These are phyloP conservation scores for Antrozous pallidus DNA, from an alignment of 2,797 vertebrate species.

Conservation along the genomic window DNA sequence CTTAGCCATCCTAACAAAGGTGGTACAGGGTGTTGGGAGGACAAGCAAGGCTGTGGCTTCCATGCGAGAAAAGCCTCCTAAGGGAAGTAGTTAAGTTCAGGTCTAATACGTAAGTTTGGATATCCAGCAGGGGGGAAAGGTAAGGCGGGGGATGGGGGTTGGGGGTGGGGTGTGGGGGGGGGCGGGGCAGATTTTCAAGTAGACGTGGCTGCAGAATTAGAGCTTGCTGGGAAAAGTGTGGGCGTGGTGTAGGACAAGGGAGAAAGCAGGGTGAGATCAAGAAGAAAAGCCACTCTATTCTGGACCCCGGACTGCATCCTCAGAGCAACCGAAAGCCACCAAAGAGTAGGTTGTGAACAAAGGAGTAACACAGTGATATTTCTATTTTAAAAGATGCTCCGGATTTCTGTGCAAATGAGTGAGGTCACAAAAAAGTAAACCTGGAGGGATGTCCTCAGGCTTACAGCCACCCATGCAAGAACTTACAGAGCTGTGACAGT, in stretches of 20 bases:
- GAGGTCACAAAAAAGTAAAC: background rate
- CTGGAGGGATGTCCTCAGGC: background rate
- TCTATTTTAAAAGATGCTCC: background rate
- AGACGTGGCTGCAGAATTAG: fast-evolving
- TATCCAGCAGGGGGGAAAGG: background rate
- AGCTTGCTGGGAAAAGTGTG: background rate
- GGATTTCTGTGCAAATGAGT: background rate
- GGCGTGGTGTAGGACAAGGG: fast-evolving
- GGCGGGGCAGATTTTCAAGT: background rate
- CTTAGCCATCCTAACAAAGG: background rate
- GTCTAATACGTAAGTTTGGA: background rate
- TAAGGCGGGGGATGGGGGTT: background rate
- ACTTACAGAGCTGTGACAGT: background rate
- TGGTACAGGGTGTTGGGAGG: background rate
- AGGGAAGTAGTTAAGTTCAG: background rate
- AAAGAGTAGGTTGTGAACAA: background rate
- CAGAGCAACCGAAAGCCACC: background rate
- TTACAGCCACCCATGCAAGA: background rate
- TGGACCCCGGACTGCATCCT: background rate
- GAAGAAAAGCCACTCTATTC: background rate
- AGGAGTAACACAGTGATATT: background rate
- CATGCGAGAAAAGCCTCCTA: background rate
- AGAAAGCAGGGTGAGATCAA: background rate
- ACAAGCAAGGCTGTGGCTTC: background rate
- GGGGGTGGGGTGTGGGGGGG: too few species aligned